Evolutionary conservation across 2,888 invertebrate species (phyloP).

Genomic region (Epinotia nisella): DNA sequence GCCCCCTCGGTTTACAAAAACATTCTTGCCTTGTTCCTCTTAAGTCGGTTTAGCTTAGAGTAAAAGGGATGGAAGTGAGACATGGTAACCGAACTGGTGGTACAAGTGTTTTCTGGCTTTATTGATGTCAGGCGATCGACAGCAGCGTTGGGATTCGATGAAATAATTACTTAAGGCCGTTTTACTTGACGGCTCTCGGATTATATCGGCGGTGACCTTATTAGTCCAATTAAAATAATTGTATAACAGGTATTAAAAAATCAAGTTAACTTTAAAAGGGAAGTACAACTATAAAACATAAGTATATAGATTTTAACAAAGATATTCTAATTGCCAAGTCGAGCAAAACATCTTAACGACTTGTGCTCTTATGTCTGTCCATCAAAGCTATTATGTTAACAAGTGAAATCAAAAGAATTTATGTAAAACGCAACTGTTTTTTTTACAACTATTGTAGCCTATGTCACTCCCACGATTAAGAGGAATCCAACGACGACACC

Average conservation of each 20-base stretch:
- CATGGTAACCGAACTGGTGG: constrained; percentile 5
- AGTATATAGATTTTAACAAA: no score
- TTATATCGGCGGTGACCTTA: constrained; percentile 28
- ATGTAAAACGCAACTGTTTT: no score
- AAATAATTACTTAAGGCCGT: constrained; percentile 36
- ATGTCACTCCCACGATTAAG: no score
- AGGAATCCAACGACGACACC: no score
- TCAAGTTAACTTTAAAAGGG: not conserved
- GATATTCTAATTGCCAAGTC: no score
- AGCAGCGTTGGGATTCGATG: constrained; percentile 32
- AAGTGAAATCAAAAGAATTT: no score
- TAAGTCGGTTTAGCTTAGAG: not conserved
- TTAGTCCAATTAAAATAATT: constrained; percentile 25
- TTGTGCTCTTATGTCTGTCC: no score
- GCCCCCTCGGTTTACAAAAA: constrained; percentile 18
- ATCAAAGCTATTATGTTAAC: no score
- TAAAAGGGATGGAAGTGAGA: constrained; percentile 16
- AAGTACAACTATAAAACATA: no score
- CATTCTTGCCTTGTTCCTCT: not conserved
- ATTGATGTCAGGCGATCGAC: constrained; percentile 42
- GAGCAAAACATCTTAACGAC: no score
- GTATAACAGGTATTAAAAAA: not conserved
- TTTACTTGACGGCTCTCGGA: constrained; percentile 8
- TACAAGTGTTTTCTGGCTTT: constrained; percentile 31
- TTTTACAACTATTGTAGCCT: no score